These are phyloP conservation scores for Ptiloglossa arizonensis DNA, from an alignment of 1,140 invertebrate genomes.

Conservation along the genomic window DNA sequence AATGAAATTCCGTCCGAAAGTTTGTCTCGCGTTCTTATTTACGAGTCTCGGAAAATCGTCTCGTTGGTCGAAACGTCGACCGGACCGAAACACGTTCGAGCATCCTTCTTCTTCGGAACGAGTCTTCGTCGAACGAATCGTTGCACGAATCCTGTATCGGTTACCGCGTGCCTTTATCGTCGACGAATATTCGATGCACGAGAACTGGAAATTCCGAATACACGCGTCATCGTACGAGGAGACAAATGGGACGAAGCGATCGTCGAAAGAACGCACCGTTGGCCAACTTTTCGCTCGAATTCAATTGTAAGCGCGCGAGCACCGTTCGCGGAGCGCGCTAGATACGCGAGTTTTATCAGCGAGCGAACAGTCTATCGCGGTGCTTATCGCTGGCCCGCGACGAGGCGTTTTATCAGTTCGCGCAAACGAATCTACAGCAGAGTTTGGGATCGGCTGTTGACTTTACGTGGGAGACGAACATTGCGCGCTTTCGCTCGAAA, in stretches of 20 bases:
- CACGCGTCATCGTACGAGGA: constrained; percentile 17
- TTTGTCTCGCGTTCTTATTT: no score
- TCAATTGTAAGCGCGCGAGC: constrained; percentile 21
- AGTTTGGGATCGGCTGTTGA: neutral
- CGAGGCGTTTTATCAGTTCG: constrained; percentile 4
- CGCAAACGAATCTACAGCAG: neutral
- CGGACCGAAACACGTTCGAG: neutral
- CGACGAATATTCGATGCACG: constrained; percentile 25
- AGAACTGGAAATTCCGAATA: constrained; percentile 56
- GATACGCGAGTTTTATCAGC: neutral
- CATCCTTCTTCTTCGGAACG: constrained; percentile 41
- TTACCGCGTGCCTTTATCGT: constrained; percentile 51
- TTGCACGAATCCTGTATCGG: constrained; percentile 3
- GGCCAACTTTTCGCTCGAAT: constrained; percentile 21
- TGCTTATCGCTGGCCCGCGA: neutral
- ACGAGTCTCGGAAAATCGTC: neutral
- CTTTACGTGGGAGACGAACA: constrained; percentile 8
- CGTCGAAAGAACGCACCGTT: constrained; percentile 16
- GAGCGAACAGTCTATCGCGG: neutral
- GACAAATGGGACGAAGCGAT: constrained; percentile 47
- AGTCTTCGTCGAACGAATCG: constrained; percentile 3
- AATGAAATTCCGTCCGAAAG: no score
- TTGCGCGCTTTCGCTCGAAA: neutral
- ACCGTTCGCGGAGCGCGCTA: neutral
- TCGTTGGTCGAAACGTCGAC: neutral